Conservation (phyloP, 2,797 vertebrate genomes). For the Psittacula echo region DNA sequence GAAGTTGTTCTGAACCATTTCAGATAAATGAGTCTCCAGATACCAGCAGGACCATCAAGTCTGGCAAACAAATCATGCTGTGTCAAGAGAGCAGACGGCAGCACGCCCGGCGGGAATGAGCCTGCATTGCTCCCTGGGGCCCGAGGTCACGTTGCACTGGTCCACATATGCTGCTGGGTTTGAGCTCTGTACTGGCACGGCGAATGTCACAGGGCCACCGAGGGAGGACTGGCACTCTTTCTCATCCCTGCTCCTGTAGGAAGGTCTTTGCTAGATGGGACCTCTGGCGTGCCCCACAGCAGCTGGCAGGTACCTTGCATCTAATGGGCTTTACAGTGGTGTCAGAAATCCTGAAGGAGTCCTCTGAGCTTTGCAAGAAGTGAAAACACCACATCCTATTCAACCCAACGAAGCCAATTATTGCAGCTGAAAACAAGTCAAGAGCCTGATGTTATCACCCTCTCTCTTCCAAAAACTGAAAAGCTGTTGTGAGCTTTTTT, state of each 20-base stretch:
- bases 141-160: neutral
- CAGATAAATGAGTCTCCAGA: neutral
- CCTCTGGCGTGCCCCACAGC: accelerated
- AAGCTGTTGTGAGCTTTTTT: neutral
- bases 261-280: neutral
- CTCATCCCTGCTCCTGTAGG: neutral
- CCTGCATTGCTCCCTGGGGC: accelerated
- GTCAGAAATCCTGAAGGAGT: neutral
- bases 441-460: neutral
- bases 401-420: neutral
- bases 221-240: neutral
- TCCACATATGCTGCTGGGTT: accelerated
- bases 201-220: neutral
- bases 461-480: neutral
- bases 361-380: neutral
- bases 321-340: neutral
- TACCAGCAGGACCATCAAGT: neutral
- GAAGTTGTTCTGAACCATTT: constrained; percentile 15
- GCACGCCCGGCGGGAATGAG: accelerated
- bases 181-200: neutral
- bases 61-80: neutral
- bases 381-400: neutral
- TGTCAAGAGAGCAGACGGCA: neutral
- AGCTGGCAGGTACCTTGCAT: neutral
- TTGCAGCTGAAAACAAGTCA: neutral